Evolutionary conservation across 2,113 vertebrate genomes (phyloP).

Genomic region (Panurus biarmicus): DNA sequence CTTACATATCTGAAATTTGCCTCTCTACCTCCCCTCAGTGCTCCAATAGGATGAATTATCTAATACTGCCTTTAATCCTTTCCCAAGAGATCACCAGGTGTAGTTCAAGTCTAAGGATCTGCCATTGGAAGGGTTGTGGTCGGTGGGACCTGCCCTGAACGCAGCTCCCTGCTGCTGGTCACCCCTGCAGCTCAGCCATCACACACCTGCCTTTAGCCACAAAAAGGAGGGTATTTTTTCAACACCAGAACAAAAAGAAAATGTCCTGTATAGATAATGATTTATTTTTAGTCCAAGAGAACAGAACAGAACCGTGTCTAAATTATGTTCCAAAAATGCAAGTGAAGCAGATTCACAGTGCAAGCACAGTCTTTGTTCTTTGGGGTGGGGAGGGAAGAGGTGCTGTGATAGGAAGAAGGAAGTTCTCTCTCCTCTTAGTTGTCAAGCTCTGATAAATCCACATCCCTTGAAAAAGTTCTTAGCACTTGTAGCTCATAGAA

Average conservation of each 20-base stretch:
- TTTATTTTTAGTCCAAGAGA: background rate
- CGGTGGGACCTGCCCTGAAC: background rate
- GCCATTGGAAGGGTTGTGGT: background rate
- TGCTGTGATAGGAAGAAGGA: background rate
- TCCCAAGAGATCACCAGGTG: background rate
- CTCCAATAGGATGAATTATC: background rate
- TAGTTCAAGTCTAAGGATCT: background rate
- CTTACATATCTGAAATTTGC: background rate
- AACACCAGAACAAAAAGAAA: background rate
- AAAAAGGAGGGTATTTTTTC: background rate
- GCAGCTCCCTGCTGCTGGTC: background rate
- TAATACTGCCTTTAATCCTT: background rate
- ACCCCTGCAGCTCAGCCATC: background rate
- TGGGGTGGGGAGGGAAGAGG: background rate
- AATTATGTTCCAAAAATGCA: background rate
- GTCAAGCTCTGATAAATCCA: background rate
- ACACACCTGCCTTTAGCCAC: background rate
- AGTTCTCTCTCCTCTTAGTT: background rate
- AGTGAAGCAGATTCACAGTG: background rate
- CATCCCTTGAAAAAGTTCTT: background rate
- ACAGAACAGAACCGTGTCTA: background rate
- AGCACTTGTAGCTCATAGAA: background rate
- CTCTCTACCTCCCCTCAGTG: background rate
- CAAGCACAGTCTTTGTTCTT: background rate
- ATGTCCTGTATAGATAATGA: background rate